phyloP scores from a whole-genome alignment of 2,797 vertebrate genomes.

The Channa striata region DNA sequence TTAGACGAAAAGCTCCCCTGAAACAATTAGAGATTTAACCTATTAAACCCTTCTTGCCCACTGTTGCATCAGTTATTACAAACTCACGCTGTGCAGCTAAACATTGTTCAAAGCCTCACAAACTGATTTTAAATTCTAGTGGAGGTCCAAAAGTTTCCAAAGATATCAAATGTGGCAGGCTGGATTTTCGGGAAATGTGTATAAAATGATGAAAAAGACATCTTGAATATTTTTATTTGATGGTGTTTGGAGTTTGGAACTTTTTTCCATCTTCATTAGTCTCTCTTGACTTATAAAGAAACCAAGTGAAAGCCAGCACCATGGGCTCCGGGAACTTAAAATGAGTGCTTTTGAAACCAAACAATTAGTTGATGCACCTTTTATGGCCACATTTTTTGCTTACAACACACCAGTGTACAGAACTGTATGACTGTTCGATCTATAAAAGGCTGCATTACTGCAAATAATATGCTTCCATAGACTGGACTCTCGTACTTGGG shows the following conservation, averaged over 20 bases:
- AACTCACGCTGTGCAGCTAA: constrained; percentile 20
- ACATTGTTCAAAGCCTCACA: constrained; percentile 35
- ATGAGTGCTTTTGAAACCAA: neutral
- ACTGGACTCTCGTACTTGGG: neutral
- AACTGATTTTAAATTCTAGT: constrained; percentile 28
- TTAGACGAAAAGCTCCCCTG: constrained; percentile 11
- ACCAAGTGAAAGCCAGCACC: neutral
- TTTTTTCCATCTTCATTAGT: neutral
- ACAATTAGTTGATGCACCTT: neutral
- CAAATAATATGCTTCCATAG: neutral
- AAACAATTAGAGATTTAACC: constrained; percentile 16
- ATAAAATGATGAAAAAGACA: constrained; percentile 18
- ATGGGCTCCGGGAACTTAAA: neutral
- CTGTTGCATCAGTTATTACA: constrained; percentile 44
- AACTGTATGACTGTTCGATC: neutral
- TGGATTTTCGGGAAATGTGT: constrained; percentile 16
- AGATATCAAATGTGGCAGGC: constrained; percentile 17
- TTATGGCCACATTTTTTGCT: neutral
- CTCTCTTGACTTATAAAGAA: neutral
- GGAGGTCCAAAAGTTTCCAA: constrained; percentile 12
- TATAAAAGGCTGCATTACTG: too few species aligned
- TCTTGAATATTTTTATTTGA: neutral
- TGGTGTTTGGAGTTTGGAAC: neutral
- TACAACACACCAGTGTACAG: neutral
- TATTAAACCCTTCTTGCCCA: constrained; percentile 28